Percentiles rank a stretch among this genome's conserved stretches.
These are phyloP conservation scores for Lapara coniferarum DNA, from an alignment of 2,888 invertebrate genomes.

Conservation along the genomic window DNA sequence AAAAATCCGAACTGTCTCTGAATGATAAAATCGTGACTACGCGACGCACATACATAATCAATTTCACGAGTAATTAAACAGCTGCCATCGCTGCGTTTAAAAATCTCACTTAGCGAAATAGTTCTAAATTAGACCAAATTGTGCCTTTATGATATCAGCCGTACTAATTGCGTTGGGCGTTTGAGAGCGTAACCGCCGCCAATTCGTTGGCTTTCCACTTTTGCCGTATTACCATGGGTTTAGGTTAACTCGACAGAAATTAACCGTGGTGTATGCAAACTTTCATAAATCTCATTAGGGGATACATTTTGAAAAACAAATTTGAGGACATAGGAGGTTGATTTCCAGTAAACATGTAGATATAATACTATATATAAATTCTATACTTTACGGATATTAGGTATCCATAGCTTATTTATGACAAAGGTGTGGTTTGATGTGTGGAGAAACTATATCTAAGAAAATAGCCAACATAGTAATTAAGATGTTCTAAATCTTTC, in stretches of 20 bases:
- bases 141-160: slow-evolving; percentile 50
- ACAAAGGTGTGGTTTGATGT: too few species aligned
- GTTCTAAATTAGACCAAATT: slow-evolving; percentile 17
- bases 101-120: slow-evolving; percentile 23
- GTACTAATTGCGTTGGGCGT: slow-evolving; percentile 54
- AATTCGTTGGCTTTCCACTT: slow-evolving; percentile 55
- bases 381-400: too few species aligned
- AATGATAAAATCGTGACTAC: not conserved
- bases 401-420: too few species aligned
- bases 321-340: too few species aligned
- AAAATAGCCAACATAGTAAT: too few species aligned
- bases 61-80: slow-evolving; percentile 9
- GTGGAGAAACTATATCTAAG: too few species aligned
- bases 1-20: too few species aligned
- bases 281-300: too few species aligned
- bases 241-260: not conserved
- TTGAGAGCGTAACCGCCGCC: slow-evolving; percentile 63
- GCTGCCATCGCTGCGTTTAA: slow-evolving; percentile 3
- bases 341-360: too few species aligned
- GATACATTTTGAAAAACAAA: too few species aligned
- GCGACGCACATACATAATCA: not conserved
- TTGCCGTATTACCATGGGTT: slow-evolving; percentile 4
- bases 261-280: not conserved
- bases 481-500: too few species aligned
- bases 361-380: too few species aligned